Evolutionary conservation across 2,113 vertebrate genomes (phyloP), one percentile per base, ranked within the genome.

Genomic region (Rhea pennata): DNA sequence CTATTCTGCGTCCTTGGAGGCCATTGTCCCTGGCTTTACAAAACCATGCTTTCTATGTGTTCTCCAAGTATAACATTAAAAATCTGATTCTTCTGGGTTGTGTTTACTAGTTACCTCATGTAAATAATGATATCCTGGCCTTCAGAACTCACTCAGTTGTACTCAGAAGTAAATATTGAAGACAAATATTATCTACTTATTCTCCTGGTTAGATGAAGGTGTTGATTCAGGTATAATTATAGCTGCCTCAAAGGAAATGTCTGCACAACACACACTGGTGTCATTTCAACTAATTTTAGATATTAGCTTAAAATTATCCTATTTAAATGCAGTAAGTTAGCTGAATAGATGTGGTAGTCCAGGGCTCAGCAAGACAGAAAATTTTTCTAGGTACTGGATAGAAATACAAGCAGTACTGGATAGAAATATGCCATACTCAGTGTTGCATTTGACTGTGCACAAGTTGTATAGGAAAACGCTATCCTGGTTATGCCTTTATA

Each of bases 251-350:
- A 75, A 77, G 6, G 5, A 90, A 70, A 51, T 22, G 1, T 36
- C 26, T 79, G 20, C 24, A 61, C 29, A 75, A 15, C 2, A 29
- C 14, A 12, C 0, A 0, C 14, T 61, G 9, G 44, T 53, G 29
- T 77, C 3, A 36, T 81, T 87, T 58, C 48, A 9, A 0, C 6
- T 76, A 10, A 50, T 71, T 31, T 64, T 87, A 42, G 9, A 72
- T 44, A 54, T 93, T 39, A 90, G 3, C 8, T 65, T 26, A 61
- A 69, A 82, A 94, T 61, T 40, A 56, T 1, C 4, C 75, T 4
- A 51, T 69, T 82, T 61, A 69, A 78, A 86, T 27, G 26, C 9
- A 40, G 5, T 42, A 84, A 75, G 7, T 42, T 53, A 79, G 4
- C 2, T 21, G 31, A 84, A 62, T 39, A 88, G 3, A 2, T 61